These are phyloP conservation scores for Campylorhamphus procurvoides DNA, from an alignment of 2,113 vertebrate genomes.

Conservation along the genomic window DNA sequence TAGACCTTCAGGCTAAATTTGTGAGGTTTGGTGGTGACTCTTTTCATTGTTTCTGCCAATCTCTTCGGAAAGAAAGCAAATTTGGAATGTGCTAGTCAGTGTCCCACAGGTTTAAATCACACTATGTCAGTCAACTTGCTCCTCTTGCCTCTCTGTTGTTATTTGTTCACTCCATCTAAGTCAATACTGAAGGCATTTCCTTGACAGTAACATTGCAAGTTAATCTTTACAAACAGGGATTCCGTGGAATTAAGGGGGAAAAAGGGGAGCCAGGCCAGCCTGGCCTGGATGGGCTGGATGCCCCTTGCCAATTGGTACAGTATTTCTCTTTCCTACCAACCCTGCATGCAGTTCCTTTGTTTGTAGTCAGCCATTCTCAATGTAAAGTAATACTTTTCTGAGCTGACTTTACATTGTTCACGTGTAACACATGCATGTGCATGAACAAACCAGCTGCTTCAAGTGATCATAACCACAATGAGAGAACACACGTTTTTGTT, in stretches of 20 bases:
- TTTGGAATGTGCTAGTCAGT: neutral
- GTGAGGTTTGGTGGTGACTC: neutral
- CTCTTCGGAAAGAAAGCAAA: neutral
- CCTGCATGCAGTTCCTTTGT: constrained; percentile 87
- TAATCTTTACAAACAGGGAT: constrained; percentile 99
- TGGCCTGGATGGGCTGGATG: constrained; percentile 99
- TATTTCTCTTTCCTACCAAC: constrained; percentile 95
- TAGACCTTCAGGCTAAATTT: neutral
- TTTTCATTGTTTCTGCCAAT: neutral
- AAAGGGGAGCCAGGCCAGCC: constrained; percentile 99
- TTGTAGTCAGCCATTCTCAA: constrained; percentile 61
- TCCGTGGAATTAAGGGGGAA: constrained; percentile 99
- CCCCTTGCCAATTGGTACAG: constrained; percentile 99
- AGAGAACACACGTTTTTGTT: neutral
- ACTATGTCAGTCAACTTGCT: constrained; percentile 58
- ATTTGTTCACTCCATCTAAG: constrained; percentile 67
- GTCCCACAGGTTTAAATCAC: neutral
- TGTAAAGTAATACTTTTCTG: constrained; percentile 71
- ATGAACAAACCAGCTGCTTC: constrained; percentile 66
- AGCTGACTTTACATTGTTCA: constrained; percentile 67
- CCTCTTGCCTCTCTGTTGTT: constrained; percentile 68
- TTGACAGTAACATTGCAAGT: constrained; percentile 93
- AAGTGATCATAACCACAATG: neutral
- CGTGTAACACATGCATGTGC: constrained; percentile 70
- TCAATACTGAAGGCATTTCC: constrained; percentile 68